Base-by-base conservation (phyloP, 2,797 vertebrate genomes). In the Delichon dasypus region DNA sequence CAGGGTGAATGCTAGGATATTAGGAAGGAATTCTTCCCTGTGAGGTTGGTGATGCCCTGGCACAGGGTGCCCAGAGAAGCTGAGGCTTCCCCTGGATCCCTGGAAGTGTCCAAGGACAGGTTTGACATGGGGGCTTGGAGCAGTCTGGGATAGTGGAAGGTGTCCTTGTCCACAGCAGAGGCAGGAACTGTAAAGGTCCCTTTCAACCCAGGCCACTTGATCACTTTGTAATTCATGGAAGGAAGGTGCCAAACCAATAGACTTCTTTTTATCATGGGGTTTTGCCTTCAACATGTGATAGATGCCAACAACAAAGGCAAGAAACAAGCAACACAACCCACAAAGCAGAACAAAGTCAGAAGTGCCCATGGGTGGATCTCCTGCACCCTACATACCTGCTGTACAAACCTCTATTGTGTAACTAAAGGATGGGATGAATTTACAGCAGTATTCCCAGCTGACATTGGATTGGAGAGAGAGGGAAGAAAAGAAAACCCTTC, bases 311-410 rank as follows among this genome's bases (percentile, higher is more conserved):
- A 16, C 32, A 70, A 83, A 50, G 45, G 45, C 29, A 88, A 40
- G 40, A n/a, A 58, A 30, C 16, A 34, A 74, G 16, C 7, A 75
- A 30, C 48, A 12, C 6, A 50, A 26, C 32, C 7, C 34, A 40
- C 40, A 12, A 5, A 7, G n/a, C 4, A 64, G n/a, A 64, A 32
- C 13, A 10, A 21, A 40, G 19, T 16, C 27, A 18, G 7, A 75
- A 45, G 7, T 3, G 7, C 70, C 27, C 2, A 0, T 19, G 73
- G 25, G 25, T 25, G 9, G 2, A 22, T n/a, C 10, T 75, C 36
- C 53, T 60, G 22, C 2, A 3, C 53, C 66, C 25, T 22, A 20
- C 2, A 3, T 27, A n/a, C 10, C 11, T 36, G 38, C 34, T 23
- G 16, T 8, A 22, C 14, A 54, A 85, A 36, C 19, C 38, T 48